phyloP scores from a whole-genome alignment of 2,113 vertebrate genomes.

The Lichenostomus cassidix region DNA sequence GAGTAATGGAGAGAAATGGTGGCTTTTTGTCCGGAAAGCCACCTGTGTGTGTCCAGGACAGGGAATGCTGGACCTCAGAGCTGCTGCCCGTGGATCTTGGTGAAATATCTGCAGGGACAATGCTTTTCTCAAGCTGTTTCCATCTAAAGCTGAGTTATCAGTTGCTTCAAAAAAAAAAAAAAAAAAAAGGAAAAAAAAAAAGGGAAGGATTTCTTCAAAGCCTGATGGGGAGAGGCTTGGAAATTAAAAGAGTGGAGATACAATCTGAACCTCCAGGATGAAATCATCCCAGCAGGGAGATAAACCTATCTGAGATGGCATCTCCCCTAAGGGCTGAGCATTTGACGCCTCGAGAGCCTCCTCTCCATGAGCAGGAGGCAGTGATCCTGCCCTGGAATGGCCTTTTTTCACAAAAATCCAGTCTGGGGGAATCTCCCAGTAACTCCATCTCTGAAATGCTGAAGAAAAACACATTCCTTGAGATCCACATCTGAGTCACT shows the following conservation, averaged over 20 bases:
- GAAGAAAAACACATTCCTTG: constrained; percentile 1
- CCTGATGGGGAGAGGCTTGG: constrained; percentile 37
- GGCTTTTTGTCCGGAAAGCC: neutral
- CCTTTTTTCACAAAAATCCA: neutral
- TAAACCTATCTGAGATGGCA: constrained; percentile 16
- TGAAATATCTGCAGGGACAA: neutral
- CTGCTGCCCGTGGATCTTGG: neutral
- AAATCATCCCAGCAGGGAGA: constrained; percentile 59
- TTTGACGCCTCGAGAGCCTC: constrained; percentile 22
- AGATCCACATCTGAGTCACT: constrained; percentile 3
- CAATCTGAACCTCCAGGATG: constrained; percentile 49
- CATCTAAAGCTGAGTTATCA: neutral
- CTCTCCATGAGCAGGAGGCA: neutral
- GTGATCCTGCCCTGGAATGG: neutral
- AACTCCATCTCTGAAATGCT: neutral
- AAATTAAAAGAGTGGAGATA: constrained; percentile 60
- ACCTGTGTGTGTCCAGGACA: rapidly evolving
- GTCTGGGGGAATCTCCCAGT: neutral
- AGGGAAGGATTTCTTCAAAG: constrained; percentile 44
- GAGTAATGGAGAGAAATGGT: neutral
- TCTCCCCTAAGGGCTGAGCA: constrained; percentile 49
- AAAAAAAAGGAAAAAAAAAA: neutral
- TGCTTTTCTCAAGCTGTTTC: neutral
- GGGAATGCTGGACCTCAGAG: neutral
- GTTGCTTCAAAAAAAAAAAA: neutral